Evolutionary conservation across 2,113 vertebrate species (phyloP).

Genomic region (Indicator indicator): DNA sequence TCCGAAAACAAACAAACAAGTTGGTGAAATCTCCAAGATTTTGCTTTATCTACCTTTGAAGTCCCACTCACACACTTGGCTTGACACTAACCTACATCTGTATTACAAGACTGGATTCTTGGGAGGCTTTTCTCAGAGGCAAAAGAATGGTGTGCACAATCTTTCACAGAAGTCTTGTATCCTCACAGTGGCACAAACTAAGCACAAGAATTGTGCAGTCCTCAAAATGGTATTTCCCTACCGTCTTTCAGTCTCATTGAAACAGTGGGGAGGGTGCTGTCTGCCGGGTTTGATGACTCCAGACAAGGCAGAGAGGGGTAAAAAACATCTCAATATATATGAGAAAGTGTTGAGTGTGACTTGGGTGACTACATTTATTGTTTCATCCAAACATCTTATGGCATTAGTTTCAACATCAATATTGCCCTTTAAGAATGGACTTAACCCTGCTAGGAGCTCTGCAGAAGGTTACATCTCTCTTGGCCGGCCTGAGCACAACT

Average conservation of each 20-base stretch:
- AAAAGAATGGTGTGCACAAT: fast-evolving
- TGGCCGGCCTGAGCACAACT: not conserved
- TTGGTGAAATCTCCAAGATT: not conserved
- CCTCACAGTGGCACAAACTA: not conserved
- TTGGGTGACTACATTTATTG: not conserved
- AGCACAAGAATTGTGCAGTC: fast-evolving
- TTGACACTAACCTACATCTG: not conserved
- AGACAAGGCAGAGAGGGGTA: not conserved
- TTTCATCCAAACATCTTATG: not conserved
- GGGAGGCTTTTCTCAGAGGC: not conserved
- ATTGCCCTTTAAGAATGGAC: not conserved
- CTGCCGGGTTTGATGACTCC: not conserved
- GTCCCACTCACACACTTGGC: not conserved
- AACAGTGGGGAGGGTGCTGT: not conserved
- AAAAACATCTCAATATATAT: not conserved
- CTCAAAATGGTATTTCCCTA: not conserved
- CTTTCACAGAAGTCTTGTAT: not conserved
- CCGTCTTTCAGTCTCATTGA: not conserved
- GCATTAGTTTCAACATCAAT: not conserved
- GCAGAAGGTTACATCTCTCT: not conserved
- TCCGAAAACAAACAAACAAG: not conserved
- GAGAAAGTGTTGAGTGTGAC: not conserved
- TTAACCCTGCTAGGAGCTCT: not conserved
- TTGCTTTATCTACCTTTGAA: not conserved
- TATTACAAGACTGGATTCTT: not conserved